Base-by-base conservation (phyloP, 2,113 vertebrate genomes). In the Forbesichthys agassizii region DNA sequence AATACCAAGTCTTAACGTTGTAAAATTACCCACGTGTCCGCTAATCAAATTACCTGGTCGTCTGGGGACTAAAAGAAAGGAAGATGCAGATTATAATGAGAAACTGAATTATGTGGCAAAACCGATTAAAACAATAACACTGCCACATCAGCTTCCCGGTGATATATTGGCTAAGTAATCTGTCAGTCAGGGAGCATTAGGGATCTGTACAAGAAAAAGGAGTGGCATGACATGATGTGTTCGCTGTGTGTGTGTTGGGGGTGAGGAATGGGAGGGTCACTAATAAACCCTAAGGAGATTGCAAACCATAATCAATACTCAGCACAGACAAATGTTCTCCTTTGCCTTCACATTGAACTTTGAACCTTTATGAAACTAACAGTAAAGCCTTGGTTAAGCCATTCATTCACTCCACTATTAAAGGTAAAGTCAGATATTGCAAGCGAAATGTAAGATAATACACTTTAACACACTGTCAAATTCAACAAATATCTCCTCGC, bases 41-140 rank as follows among this genome's bases (percentile, higher is more conserved):
- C 59, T 80, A 77, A 83, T 87, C 66, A 70, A 74, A 84, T 80
- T 80, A 80, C 60, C 16, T 62, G 62, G 42, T 79, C 59, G 71
- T 79, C 62, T 62, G 3, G 53, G 14, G 61, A 71, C n/a, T n/a
- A 12, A 5, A 68, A 68, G 51, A 51, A 63, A 73, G 56, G 61
- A 77, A 51, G 64, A 72, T 58, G 13, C 66, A 71, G 76, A 81
- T 79, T 71, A 78, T 72, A 78, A 65, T 20, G 64, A 69, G 61
- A 84, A 88, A 84, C 46, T 56, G 65, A 86, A 85, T 86, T 84
- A 83, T 53, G 66, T 66, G 33, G 71, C 75, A 89, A 83, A 88
- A 74, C 73, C 77, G 84, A 87, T 87, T 89, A 90, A 88, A 86
- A 83, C 83, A 86, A 81, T 80, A 79, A 78, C 76, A 82, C 77